These are phyloP conservation scores for Capitulum mitella DNA, from an alignment of 2,888 invertebrate genomes.

Conservation along the genomic window DNA sequence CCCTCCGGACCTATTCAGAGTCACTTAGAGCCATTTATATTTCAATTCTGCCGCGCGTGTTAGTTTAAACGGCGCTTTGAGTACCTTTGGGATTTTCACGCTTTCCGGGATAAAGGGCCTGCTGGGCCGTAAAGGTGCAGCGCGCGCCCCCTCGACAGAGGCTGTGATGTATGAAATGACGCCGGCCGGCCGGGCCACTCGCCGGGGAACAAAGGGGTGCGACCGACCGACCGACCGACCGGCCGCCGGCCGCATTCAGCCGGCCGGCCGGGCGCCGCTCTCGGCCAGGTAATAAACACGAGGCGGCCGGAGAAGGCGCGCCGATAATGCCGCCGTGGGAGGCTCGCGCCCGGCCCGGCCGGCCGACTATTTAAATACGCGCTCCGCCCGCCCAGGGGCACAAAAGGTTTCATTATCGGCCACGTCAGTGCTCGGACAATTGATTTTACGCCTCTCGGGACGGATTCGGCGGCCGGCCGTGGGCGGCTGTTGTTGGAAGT, in stretches of 20 bases:
- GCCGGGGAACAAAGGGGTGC: not conserved
- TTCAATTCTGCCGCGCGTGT: slow-evolving; percentile 23
- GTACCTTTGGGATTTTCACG: slow-evolving; percentile 20
- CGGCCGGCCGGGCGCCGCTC: not conserved
- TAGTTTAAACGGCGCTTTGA: slow-evolving; percentile 22
- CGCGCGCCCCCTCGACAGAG: not conserved
- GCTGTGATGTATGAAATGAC: not conserved
- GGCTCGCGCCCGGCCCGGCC: not conserved
- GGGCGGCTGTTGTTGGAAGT: not conserved
- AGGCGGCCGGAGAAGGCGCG: not conserved
- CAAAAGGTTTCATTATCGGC: slow-evolving; percentile 15
- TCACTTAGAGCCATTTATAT: slow-evolving; percentile 7
- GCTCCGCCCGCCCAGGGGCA: not conserved
- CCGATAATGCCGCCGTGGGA: slow-evolving; percentile 6
- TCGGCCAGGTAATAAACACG: not conserved
- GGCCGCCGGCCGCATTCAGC: not conserved
- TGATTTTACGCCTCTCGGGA: slow-evolving; percentile 10
- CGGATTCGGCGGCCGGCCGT: not conserved
- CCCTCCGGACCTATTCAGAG: not conserved
- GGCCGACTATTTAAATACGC: slow-evolving; percentile 3
- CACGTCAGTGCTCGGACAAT: not conserved
- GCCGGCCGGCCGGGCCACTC: not conserved
- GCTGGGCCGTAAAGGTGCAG: not conserved
- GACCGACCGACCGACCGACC: not conserved
- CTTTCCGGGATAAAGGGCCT: not conserved